phyloP scores from a whole-genome alignment of 2,113 vertebrate species.

The Pelobates fuscus region DNA sequence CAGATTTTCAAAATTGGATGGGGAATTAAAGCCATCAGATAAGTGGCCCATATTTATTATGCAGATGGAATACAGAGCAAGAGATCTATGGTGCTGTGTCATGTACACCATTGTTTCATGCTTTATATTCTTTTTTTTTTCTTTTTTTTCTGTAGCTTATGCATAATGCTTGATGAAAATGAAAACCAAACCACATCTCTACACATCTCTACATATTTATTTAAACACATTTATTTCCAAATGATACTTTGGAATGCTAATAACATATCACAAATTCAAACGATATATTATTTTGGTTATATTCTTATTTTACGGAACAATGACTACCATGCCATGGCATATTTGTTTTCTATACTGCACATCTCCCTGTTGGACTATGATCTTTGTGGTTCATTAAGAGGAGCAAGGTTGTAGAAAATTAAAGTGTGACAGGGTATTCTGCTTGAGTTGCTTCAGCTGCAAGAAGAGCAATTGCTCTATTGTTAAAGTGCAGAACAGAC shows the following conservation, averaged over 20 bases:
- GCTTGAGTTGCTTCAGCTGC: neutral
- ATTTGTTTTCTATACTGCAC: neutral
- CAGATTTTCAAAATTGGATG: neutral
- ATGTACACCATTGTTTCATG: neutral
- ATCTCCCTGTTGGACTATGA: neutral
- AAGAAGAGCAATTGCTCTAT: neutral
- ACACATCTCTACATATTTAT: neutral
- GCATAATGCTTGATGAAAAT: neutral
- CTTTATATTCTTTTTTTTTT: neutral
- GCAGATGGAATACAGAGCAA: neutral
- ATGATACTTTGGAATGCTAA: too few relatives aligned
- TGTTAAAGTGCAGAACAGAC: neutral
- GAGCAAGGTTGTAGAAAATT: constrained; percentile 2
- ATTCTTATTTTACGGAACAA: neutral
- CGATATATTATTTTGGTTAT: neutral
- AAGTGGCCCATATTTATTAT: neutral
- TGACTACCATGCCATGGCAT: neutral
- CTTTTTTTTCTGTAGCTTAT: neutral
- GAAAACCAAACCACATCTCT: too few relatives aligned
- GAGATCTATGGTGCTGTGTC: too few relatives aligned
- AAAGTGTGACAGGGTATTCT: neutral
- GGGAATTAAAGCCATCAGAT: neutral
- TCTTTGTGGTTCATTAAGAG: neutral
- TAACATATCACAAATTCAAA: neutral
- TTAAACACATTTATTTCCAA: too few relatives aligned